Conservation (phyloP, 2,113 vertebrate species). For the Dicaeum eximium region DNA sequence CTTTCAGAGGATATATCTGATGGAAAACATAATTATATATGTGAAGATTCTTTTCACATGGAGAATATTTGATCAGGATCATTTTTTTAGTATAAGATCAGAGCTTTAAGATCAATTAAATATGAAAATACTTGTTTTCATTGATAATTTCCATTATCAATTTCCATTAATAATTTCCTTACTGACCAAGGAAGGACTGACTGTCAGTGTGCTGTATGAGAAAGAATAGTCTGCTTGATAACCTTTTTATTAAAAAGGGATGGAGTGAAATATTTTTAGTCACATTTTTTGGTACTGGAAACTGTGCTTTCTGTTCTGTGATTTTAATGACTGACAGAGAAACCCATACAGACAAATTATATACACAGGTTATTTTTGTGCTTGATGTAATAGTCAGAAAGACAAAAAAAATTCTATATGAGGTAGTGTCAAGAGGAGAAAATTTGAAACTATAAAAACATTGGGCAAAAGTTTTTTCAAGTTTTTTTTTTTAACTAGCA, state of each 20-base stretch:
- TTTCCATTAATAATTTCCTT: neutral
- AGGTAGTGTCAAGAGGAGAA: neutral
- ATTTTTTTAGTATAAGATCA: neutral
- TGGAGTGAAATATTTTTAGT: neutral
- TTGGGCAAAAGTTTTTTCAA: neutral
- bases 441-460: conserved; percentile 1
- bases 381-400: neutral
- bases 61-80: neutral
- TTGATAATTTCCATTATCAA: neutral
- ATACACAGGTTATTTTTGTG: neutral
- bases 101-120: neutral
- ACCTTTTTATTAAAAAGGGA: neutral
- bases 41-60: neutral
- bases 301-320: neutral
- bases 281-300: neutral
- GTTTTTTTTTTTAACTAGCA: neutral
- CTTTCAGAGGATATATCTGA: neutral
- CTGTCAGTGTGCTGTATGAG: neutral
- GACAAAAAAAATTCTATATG: neutral
- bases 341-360: neutral
- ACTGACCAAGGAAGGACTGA: neutral
- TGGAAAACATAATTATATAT: neutral
- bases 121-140: neutral
- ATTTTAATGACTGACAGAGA: neutral
- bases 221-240: neutral